Base-by-base conservation (phyloP, 2,797 vertebrate species). In the Harpagifer antarcticus region DNA sequence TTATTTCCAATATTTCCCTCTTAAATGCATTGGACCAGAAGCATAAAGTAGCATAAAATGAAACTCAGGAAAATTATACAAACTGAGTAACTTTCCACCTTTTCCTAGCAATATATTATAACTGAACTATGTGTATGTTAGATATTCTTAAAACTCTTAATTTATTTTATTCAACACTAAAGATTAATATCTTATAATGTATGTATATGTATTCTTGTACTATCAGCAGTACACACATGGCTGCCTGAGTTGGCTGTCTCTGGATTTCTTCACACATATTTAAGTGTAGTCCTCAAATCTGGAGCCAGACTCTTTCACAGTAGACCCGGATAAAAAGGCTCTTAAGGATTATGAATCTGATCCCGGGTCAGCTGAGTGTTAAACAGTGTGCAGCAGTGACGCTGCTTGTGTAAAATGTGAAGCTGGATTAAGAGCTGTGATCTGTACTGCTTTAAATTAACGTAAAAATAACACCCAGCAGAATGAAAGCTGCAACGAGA, bases 371-470 rank as follows among this genome's bases (percentile, higher is more conserved):
- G 79, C 74, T 19, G 40, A 40, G 59, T 43, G 59, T 71, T 62
- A 40, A 16, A 9, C 33, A 27, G 27, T 27, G 27, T 44, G 8
- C 15, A 52, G 16, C 17, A 31, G 44, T 71, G 70, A 72, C 31
- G 2, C 5, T 68, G 49, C 59, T 83, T 88, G 78, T 76, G 73
- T 89, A 85, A 91, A 10, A 73, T 53, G 66, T 40, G 84, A 87
- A 90, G 79, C 52, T 71, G 86, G 91, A 91, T 91, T 91, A 91
- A 71, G 50, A 81, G 55, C 56, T 0, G 3, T 64, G 70, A 76
- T 85, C 83, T 88, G 76, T 62, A 17, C 70, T 68, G 72, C 69
- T 83, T 77, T 53, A 74, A 71, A 82, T 81, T 81, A 68, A 42
- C 0, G 69, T 70, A 89, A 88, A 87, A 89, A 86, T 86, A 90